phyloP scores from a whole-genome alignment of 2,888 invertebrate genomes.

The Eremobia ochroleuca region DNA sequence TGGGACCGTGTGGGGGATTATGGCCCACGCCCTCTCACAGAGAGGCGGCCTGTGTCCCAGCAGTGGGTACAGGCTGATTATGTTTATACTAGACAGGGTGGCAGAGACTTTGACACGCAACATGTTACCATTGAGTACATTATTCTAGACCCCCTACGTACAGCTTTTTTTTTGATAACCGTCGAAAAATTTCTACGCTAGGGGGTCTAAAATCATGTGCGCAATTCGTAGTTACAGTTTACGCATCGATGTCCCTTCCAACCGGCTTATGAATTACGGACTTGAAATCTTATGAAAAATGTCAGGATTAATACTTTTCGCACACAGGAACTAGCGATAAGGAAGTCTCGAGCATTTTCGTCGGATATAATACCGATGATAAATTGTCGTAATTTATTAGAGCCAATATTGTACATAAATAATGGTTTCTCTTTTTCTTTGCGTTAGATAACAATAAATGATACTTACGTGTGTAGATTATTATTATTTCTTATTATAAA shows the following conservation, averaged over 20 bases:
- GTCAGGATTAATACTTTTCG: conserved; percentile 32
- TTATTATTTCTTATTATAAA: conserved; percentile 3
- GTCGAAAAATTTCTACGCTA: neutral
- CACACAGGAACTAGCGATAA: conserved; percentile 45
- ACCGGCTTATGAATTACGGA: neutral
- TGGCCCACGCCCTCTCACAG: too few species aligned
- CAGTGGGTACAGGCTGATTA: too few species aligned
- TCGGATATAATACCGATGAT: conserved; percentile 51
- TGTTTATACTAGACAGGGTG: too few species aligned
- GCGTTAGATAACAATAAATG: conserved; percentile 36
- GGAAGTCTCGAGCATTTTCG: conserved; percentile 47
- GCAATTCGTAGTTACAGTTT: neutral
- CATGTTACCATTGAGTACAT: too few species aligned
- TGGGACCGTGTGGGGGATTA: too few species aligned
- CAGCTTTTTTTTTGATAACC: too few species aligned
- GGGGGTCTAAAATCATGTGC: neutral
- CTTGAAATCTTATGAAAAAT: conserved; percentile 29
- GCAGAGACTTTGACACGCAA: too few species aligned
- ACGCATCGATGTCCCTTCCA: neutral
- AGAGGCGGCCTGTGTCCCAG: too few species aligned
- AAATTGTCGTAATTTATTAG: conserved; percentile 60
- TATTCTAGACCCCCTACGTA: too few species aligned
- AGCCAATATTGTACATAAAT: conserved; percentile 49
- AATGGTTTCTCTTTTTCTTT: conserved; percentile 38
- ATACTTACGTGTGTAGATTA: conserved; percentile 22